phyloP scores from a whole-genome alignment of 2,888 invertebrate genomes.

The Drosophila tanythrix region DNA sequence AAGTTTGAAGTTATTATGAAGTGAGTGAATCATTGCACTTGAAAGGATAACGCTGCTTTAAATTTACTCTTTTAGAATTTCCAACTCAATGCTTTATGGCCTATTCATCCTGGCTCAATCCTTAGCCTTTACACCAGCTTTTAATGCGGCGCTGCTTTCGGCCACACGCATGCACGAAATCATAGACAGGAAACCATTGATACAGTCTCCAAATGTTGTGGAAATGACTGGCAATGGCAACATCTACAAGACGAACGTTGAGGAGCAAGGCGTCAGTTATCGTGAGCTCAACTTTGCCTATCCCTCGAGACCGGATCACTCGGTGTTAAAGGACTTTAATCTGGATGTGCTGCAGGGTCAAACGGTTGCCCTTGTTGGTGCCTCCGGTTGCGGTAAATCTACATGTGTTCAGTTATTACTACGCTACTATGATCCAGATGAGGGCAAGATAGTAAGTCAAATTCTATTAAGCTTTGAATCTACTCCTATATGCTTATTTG shows the following conservation, averaged over 20 bases:
- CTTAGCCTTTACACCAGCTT: constrained; percentile 91
- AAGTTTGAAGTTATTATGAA: constrained; percentile 89
- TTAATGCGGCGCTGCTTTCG: constrained; percentile 89
- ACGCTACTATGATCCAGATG: constrained; percentile 91
- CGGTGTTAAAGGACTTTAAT: constrained; percentile 89
- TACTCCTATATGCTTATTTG: fast-evolving
- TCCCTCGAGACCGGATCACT: constrained; percentile 90
- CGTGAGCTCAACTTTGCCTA: constrained; percentile 90
- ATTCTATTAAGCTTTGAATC: background rate
- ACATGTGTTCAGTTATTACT: constrained; percentile 92
- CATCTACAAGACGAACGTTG: constrained; percentile 57
- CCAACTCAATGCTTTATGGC: constrained; percentile 90
- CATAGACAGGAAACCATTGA: constrained; percentile 87
- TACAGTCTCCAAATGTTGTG: constrained; percentile 84
- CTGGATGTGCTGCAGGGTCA: constrained; percentile 89
- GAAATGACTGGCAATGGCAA: constrained; percentile 50
- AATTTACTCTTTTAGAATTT: constrained; percentile 86
- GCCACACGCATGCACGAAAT: constrained; percentile 89
- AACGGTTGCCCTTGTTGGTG: constrained; percentile 90
- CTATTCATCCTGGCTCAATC: constrained; percentile 92
- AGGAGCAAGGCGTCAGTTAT: constrained; percentile 85
- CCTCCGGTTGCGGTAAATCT: constrained; percentile 92
- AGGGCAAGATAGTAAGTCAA: constrained; percentile 86
- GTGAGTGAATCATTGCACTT: constrained; percentile 83
- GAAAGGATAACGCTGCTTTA: background rate